phyloP scores from a whole-genome alignment of 2,113 vertebrate species.

The Taxidea taxus region DNA sequence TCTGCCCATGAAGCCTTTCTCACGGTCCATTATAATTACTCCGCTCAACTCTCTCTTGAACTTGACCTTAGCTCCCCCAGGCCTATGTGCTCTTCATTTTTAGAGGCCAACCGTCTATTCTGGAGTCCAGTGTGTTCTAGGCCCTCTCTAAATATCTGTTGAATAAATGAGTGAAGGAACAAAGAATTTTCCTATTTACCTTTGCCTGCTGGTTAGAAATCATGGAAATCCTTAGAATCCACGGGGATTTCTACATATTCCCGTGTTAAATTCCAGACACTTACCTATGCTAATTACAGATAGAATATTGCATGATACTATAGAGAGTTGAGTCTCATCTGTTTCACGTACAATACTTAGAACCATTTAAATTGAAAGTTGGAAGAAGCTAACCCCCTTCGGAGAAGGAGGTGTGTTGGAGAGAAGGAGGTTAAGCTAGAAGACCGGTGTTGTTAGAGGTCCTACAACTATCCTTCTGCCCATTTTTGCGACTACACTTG shows the following conservation, averaged over 20 bases:
- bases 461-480: background rate
- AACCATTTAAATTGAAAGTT: background rate
- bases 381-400: background rate
- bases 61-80: fast-evolving
- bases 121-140: background rate
- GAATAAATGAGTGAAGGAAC: background rate
- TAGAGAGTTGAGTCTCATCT: background rate
- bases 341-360: background rate
- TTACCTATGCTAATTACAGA: background rate
- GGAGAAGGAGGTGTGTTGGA: background rate
- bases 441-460: background rate
- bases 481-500: background rate
- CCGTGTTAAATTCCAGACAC: background rate
- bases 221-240: background rate
- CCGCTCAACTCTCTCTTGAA: background rate
- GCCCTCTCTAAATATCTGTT: background rate
- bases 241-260: background rate
- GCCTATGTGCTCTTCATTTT: background rate
- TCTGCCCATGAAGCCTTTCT: background rate
- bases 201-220: background rate
- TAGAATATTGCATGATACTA: background rate
- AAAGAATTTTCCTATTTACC: background rate
- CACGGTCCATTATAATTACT: background rate
- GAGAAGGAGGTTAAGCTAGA: background rate
- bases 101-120: background rate